Evolutionary conservation across 2,797 vertebrate genomes (phyloP).

Genomic region (Esox lucius): DNA sequence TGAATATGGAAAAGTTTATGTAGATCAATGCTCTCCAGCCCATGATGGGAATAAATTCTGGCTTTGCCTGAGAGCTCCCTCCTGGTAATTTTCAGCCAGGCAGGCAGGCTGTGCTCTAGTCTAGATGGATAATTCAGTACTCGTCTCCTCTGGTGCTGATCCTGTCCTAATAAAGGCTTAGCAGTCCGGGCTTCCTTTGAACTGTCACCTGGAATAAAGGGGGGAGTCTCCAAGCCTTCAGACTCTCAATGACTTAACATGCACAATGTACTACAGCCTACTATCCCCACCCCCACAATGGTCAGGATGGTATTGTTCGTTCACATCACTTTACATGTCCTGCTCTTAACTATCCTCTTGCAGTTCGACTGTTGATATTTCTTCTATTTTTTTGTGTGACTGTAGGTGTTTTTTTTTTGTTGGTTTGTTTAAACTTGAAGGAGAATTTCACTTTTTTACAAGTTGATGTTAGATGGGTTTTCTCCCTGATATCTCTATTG

Average conservation of each 20-base stretch:
- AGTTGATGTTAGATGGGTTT: too few relatives aligned
- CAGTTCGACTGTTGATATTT: too few relatives aligned
- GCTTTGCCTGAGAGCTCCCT: background rate
- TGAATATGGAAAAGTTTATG: background rate
- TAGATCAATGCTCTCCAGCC: background rate
- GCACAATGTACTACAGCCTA: conserved; percentile 38
- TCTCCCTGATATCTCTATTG: too few relatives aligned
- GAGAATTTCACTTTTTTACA: too few relatives aligned
- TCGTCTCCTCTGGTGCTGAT: conserved; percentile 57
- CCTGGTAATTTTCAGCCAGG: background rate
- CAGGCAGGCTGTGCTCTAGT: conserved; percentile 17
- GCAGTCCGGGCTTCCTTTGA: conserved; percentile 63
- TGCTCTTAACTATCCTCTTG: conserved; percentile 10
- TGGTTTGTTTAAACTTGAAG: too few relatives aligned
- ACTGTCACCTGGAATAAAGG: conserved; percentile 69
- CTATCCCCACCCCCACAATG: conserved; percentile 40
- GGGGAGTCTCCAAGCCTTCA: conserved; percentile 42
- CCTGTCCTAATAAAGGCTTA: conserved; percentile 67
- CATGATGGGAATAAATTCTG: background rate
- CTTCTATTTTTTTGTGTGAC: too few relatives aligned
- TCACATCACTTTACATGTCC: conserved; percentile 39
- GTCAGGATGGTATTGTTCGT: conserved; percentile 33
- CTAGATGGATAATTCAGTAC: conserved; percentile 51
- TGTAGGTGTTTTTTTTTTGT: too few relatives aligned
- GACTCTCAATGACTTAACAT: conserved; percentile 46